phyloP scores from a whole-genome alignment of 2,113 vertebrate genomes.

The Edolisoma coerulescens region DNA sequence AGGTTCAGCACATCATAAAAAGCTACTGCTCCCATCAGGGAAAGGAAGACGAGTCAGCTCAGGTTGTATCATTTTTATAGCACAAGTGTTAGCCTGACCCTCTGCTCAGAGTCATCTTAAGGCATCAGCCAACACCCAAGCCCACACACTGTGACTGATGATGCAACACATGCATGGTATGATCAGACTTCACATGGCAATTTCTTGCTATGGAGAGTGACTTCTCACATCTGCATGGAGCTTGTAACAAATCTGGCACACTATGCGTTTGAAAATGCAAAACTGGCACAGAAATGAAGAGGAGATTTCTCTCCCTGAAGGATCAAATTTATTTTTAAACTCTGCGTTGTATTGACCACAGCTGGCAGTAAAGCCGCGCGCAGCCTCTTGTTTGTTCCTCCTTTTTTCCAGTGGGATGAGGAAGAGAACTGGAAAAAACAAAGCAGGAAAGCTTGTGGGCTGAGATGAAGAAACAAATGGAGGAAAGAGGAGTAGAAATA shows the following conservation, averaged over 20 bases:
- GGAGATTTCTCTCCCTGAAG: background rate
- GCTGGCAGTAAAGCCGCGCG: background rate
- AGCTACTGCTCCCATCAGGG: background rate
- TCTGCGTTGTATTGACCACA: background rate
- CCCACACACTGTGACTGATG: background rate
- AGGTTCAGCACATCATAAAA: background rate
- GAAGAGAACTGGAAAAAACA: background rate
- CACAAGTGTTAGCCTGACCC: background rate
- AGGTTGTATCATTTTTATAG: background rate
- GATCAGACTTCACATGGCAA: background rate
- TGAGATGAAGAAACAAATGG: background rate
- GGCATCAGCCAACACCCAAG: background rate
- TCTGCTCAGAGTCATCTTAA: background rate
- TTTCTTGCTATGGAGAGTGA: background rate
- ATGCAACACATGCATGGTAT: background rate
- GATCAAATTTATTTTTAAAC: background rate
- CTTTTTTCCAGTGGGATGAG: background rate
- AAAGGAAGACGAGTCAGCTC: background rate
- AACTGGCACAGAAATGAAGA: background rate
- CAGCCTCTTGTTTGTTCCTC: background rate
- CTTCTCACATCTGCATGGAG: background rate
- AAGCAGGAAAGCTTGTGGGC: background rate
- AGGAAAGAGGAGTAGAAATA: background rate
- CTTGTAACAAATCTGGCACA: background rate
- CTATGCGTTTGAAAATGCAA: background rate